Evolutionary conservation across 2,797 vertebrate species (phyloP).

Genomic region (Acropternis orthonyx): DNA sequence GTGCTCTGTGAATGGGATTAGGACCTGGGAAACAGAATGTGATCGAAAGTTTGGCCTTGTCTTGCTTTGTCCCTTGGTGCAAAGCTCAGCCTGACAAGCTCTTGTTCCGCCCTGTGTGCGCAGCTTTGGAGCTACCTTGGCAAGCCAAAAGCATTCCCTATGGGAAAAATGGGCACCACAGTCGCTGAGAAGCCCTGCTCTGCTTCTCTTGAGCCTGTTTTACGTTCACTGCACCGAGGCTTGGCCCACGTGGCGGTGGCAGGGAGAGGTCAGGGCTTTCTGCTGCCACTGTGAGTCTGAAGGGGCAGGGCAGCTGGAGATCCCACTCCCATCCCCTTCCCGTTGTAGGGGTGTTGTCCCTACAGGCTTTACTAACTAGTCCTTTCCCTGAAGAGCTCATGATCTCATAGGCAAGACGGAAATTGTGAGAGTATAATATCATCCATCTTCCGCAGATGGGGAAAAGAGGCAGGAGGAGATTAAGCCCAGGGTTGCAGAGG

Average conservation of each 20-base stretch:
- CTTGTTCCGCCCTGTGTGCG: background rate
- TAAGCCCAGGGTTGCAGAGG: background rate
- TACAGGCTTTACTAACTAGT: background rate
- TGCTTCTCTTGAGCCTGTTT: rapidly evolving
- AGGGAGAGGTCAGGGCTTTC: rapidly evolving
- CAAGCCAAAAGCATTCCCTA: background rate
- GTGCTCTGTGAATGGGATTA: background rate
- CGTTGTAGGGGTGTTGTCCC: rapidly evolving
- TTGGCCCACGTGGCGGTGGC: rapidly evolving
- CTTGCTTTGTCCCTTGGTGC: rapidly evolving
- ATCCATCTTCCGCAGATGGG: background rate
- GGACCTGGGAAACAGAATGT: background rate
- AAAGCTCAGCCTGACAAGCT: background rate
- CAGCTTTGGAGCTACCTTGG: background rate
- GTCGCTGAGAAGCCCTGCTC: background rate
- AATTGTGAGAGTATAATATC: background rate
- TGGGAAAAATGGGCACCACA: background rate
- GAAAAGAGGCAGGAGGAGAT: background rate
- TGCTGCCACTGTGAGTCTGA: background rate
- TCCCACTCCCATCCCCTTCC: background rate
- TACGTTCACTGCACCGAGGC: rapidly evolving
- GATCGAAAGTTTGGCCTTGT: background rate
- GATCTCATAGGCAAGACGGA: background rate
- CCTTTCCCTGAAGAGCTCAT: background rate
- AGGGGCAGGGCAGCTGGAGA: background rate